phyloP scores from a whole-genome alignment of 2,797 vertebrate genomes.

The Pygocentrus nattereri region DNA sequence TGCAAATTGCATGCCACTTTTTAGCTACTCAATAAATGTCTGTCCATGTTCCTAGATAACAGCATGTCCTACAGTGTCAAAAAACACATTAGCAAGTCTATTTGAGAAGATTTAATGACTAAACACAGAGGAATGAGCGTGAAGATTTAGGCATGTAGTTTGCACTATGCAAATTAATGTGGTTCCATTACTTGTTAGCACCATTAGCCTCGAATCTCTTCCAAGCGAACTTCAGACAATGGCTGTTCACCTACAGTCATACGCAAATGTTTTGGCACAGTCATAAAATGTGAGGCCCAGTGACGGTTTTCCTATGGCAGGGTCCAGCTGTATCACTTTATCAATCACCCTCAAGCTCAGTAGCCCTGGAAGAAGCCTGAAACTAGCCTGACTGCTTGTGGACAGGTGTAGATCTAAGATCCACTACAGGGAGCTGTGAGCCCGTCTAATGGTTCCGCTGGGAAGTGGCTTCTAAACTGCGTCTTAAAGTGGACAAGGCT shows the following conservation, averaged over 20 bases:
- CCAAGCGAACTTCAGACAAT: neutral
- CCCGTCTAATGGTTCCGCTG: conserved; percentile 75
- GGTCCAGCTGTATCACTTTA: conserved; percentile 37
- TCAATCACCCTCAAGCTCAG: conserved; percentile 33
- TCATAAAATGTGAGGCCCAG: too few species aligned
- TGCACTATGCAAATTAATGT: neutral
- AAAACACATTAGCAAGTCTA: neutral
- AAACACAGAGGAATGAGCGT: neutral
- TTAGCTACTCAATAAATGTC: too few species aligned
- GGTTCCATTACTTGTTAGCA: too few species aligned
- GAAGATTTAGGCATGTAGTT: neutral
- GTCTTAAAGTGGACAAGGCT: conserved; percentile 76
- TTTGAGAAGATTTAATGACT: neutral
- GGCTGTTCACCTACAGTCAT: too few species aligned
- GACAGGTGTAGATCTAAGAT: conserved; percentile 70
- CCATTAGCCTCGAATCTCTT: too few species aligned
- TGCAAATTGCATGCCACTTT: too few species aligned
- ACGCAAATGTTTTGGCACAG: too few species aligned
- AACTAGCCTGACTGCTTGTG: conserved; percentile 56
- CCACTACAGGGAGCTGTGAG: conserved; percentile 65
- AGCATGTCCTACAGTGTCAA: neutral
- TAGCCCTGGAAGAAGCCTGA: conserved; percentile 3
- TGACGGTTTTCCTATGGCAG: neutral
- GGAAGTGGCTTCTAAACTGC: conserved; percentile 74
- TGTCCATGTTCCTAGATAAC: neutral